These are phyloP conservation scores for Botia almorhae DNA, from an alignment of 2,797 vertebrate genomes.

Conservation along the genomic window DNA sequence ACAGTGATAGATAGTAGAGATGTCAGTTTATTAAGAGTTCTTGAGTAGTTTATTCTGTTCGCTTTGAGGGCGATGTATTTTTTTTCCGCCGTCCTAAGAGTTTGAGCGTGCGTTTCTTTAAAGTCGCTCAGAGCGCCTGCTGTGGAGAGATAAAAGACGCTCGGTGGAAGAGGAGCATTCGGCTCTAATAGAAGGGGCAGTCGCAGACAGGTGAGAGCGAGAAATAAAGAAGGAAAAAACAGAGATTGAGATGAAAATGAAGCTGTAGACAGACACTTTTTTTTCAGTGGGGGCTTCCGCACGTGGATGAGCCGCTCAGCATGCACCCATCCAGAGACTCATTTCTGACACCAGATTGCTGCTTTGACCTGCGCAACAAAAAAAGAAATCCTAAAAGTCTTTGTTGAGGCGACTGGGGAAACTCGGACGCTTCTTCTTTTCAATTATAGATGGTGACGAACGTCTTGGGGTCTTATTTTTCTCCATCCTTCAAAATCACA, in stretches of 20 bases:
- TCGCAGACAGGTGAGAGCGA: constrained; percentile 47
- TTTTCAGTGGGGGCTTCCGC: background rate
- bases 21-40: constrained; percentile 53
- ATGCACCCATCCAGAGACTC: constrained; percentile 23
- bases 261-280: background rate
- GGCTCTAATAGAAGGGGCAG: constrained; percentile 50
- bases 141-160: constrained; percentile 56
- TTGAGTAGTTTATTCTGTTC: constrained; percentile 41
- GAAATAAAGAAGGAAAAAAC: constrained; percentile 29
- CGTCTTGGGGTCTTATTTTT: constrained; percentile 14
- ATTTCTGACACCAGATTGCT: background rate
- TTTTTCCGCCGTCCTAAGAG: constrained; percentile 41
- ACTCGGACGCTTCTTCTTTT: constrained; percentile 1
- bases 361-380: constrained; percentile 11
- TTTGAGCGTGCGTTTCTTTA: constrained; percentile 48
- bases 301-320: constrained; percentile 29
- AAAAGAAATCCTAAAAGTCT: background rate
- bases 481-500: constrained; percentile 16
- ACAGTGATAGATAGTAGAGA: constrained; percentile 48
- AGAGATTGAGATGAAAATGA: constrained; percentile 42
- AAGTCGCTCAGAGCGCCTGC: constrained; percentile 53
- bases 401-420: constrained; percentile 16
- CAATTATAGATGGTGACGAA: constrained; percentile 18
- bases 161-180: constrained; percentile 29
- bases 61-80: constrained; percentile 39